Evolutionary conservation across 2,113 vertebrate genomes (phyloP), one percentile per base, ranked within the genome.

Genomic region (Mustelus asterias): DNA sequence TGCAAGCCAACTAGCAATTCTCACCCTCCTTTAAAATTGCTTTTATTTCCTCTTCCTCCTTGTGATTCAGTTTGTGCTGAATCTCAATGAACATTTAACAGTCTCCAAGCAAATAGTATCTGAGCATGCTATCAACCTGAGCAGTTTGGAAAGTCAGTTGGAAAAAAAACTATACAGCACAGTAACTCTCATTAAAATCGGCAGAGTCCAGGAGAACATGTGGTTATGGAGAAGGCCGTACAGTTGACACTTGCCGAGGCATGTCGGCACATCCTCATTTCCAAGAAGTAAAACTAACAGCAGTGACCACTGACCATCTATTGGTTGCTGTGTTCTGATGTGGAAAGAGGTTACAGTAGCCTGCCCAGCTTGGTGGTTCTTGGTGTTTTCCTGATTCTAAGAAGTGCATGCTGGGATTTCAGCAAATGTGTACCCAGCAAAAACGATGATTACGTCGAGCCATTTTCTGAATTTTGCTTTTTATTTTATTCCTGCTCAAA

Each of bases 291-390:
- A 95, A 95, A 65, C 89, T 65, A 92, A 72, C 44, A 63, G 6
- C 94, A 76, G 41, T 95, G 94, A 76, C 65, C 69, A 48, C 94
- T 95, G 37, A 95, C 94, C 94, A 76, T 44, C 67, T 37, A 95
- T 95, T 95, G 72, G 94, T 72, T 95, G 26, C 94, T 76, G 69
- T 95, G 69, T 95, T 72, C 94, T 72, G 69, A 95, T 95, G 69
- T 72, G 67, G 94, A 95, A 95, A 70, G 69, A 95, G 41, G 65
- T 72, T 72, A 54, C 26, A 48, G 69, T 26, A 72, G 67, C 44
- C 44, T 76, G 89, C 29, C 89, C 67, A 76, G 24, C 41, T 13
- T 95, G 13, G 69, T 95, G 94, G 67, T 70, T 95, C 72, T 44
- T 95, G 94, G 67, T 95, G 69, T 70, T 76, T 54, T 95, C 94